A percentile compares a stretch with the other conserved stretches of the same genome.
phyloP scores from a whole-genome alignment of 2,888 invertebrate species.

The Volucella bombylans region DNA sequence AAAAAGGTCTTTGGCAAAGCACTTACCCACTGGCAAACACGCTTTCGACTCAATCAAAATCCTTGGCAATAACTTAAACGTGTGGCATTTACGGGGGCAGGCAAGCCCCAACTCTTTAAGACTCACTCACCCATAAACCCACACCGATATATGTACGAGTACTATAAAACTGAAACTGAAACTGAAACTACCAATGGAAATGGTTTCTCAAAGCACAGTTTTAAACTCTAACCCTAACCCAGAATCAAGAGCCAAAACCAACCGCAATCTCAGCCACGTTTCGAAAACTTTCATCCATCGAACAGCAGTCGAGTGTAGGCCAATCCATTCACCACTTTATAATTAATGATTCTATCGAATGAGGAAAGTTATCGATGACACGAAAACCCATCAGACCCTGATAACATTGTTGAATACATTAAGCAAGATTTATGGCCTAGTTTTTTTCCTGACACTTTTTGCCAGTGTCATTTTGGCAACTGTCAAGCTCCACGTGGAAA shows the following conservation, averaged over 20 bases:
- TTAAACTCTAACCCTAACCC: neutral
- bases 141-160: neutral
- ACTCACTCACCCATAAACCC: neutral
- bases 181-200: neutral
- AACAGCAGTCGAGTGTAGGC: neutral
- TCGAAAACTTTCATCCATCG: constrained; percentile 7
- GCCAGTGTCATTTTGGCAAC: constrained; percentile 25
- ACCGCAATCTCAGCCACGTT: neutral
- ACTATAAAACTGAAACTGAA: neutral
- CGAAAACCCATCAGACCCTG: constrained; percentile 9
- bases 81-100: neutral
- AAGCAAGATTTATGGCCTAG: constrained; percentile 50
- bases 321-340: constrained; percentile 40
- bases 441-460: neutral
- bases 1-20: constrained; percentile 26
- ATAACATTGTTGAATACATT: constrained; percentile 26
- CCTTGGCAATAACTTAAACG: constrained; percentile 42
- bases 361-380: constrained; percentile 46
- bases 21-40: constrained; percentile 43
- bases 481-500: constrained; percentile 26
- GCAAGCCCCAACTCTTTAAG: neutral
- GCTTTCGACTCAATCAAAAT: constrained; percentile 41
- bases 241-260: neutral
- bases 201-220: neutral
- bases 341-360: constrained; percentile 38